Percentiles rank a stretch among this genome's conserved stretches.
phyloP scores from a whole-genome alignment of 2,113 vertebrate genomes.

The Gadus macrocephalus region DNA sequence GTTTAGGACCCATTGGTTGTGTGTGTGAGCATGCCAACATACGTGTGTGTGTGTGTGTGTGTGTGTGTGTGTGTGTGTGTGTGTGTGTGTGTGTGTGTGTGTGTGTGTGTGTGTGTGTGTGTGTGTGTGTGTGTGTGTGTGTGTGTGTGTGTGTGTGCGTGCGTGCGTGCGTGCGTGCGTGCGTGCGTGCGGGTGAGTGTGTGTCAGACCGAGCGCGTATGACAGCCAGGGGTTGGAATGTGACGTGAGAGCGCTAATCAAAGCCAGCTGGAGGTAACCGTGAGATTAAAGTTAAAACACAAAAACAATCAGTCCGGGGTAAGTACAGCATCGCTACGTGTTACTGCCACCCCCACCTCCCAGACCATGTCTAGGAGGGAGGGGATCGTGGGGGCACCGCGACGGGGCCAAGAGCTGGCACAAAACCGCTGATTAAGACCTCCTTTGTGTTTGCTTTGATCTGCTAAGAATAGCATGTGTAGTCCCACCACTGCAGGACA shows the following conservation, averaged over 20 bases:
- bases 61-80: background rate
- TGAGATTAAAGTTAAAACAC: conserved; percentile 76
- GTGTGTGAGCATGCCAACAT: too few relatives aligned
- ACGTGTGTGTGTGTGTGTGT: too few relatives aligned
- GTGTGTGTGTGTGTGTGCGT: background rate
- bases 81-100: background rate
- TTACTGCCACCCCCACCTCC: conserved; percentile 62
- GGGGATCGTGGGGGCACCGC: conserved; percentile 50
- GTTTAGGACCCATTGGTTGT: too few relatives aligned
- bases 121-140: background rate
- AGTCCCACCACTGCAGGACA: conserved; percentile 51
- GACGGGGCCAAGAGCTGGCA: conserved; percentile 49
- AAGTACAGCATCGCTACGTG: conserved; percentile 73
- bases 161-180: background rate
- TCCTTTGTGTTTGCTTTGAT: conserved; percentile 64
- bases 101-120: background rate
- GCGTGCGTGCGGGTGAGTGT: conserved; percentile 3
- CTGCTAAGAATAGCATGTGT: conserved; percentile 53
- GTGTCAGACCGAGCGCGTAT: background rate
- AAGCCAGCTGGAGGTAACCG: conserved; percentile 76
- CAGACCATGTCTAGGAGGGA: conserved; percentile 35
- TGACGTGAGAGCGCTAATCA: conserved; percentile 73
- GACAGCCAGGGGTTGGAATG: conserved; percentile 57
- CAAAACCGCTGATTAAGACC: conserved; percentile 61
- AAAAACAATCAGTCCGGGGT: conserved; percentile 75